Base-by-base conservation (phyloP, 2,113 vertebrate genomes). In the Poeciliopsis turrubarensis region DNA sequence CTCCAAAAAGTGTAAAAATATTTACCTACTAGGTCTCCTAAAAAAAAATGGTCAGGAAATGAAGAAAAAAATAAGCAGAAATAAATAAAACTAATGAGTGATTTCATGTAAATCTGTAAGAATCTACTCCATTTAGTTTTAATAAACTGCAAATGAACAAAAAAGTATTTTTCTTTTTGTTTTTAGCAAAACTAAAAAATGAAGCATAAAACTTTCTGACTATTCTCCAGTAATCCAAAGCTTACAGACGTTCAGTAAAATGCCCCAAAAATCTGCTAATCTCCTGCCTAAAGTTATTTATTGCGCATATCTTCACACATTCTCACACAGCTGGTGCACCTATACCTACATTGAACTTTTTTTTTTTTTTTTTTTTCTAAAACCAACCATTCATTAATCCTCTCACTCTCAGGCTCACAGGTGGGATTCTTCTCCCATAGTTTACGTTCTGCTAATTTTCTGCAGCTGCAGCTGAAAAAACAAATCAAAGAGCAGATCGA, bases 401-500 rank as follows among this genome's bases (percentile, higher is more conserved):
- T 51, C 72, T 70, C 77, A 72, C 75, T 78, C 84, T 85, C 77
- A 25, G 79, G 82, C 81, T 82, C 87, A 84, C 90, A 94, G 91
- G 90, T 94, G 91, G 81, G 85, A 89, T 81, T 79, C 73, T 73
- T 89, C 91, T 80, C n/a, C 75, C 31, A 39, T 64, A 76, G 85
- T 86, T 85, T 81, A 87, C 87, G 90, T 87, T 89, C 88, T 76
- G 79, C 68, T 79, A 83, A 88, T 76, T 75, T 86, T 91, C 82
- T 57, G 60, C 61, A 83, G 83, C 86, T 79, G 22, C 93, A 93
- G 92, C 93, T 94, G 92, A 82, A 75, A 92, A 88, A 93, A 93
- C 92, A 93, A 79, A 73, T 86, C 81, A 70, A 78, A 80, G 60
- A 29, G 13, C 26, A 83, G 86, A 92, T 65, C 32, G 62, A 90